A percentile compares a stretch with the other conserved stretches of the same genome.
Evolutionary conservation across 2,888 invertebrate species (phyloP).

Genomic region (Drosophila recens): DNA sequence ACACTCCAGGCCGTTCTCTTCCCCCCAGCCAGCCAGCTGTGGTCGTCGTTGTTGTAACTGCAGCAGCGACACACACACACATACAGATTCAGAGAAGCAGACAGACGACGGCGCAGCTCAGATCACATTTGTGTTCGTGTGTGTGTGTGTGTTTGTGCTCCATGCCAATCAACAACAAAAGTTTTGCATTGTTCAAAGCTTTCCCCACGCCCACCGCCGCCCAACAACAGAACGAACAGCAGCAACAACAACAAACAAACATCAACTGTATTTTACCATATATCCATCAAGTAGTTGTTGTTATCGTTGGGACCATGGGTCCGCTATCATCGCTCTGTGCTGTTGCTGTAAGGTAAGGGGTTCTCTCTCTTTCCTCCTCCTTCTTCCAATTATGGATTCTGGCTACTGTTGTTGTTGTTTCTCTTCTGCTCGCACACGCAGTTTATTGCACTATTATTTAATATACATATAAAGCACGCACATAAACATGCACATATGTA

Average conservation of each 20-base stretch:
- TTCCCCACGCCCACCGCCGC: conserved; percentile 52
- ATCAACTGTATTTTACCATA: conserved; percentile 40
- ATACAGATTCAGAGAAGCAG: conserved; percentile 11
- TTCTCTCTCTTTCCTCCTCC: background rate
- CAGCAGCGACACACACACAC: conserved; percentile 29
- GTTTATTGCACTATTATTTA: conserved; percentile 57
- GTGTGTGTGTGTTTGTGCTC: conserved; percentile 40
- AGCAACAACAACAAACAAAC: conserved; percentile 28
- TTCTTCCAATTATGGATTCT: conserved; percentile 30
- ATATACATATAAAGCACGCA: conserved; percentile 35
- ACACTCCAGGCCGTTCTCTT: conserved; percentile 20
- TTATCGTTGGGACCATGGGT: conserved; percentile 47
- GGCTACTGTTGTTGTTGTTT: conserved; percentile 36
- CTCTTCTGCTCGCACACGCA: conserved; percentile 26
- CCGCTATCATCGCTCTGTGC: conserved; percentile 35
- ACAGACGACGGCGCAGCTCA: conserved; percentile 29
- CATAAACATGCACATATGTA: conserved; percentile 27
- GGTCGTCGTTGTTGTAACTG: conserved; percentile 40
- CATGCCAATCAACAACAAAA: conserved; percentile 66
- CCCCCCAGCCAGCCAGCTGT: conserved; percentile 19
- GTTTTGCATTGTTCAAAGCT: conserved; percentile 60
- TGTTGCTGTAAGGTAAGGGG: conserved; percentile 60
- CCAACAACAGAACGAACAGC: conserved; percentile 44
- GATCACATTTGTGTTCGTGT: conserved; percentile 37
- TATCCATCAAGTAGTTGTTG: conserved; percentile 38